Evolutionary conservation across 2,888 invertebrate species (phyloP).

Genomic region (Eulithis testata): DNA sequence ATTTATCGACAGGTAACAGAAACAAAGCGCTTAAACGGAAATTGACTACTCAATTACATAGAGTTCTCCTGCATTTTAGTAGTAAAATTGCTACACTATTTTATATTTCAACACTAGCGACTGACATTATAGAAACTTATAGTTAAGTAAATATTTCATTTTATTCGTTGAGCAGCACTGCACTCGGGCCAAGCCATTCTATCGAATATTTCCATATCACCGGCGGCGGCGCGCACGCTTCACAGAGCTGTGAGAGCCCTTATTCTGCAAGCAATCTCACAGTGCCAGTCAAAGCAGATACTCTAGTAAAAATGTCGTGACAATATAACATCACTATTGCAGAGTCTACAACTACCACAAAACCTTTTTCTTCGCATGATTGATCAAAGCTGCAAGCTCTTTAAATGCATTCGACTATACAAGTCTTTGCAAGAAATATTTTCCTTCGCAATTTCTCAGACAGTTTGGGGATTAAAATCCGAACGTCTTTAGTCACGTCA

Average conservation of each 20-base stretch:
- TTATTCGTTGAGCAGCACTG: slow-evolving; percentile 11
- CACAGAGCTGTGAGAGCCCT: slow-evolving; percentile 50
- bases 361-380: slow-evolving; percentile 78
- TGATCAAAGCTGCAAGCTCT: slow-evolving; percentile 76
- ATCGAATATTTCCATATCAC: slow-evolving; percentile 54
- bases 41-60: slow-evolving; percentile 35
- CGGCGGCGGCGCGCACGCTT: slow-evolving; percentile 36
- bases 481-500: slow-evolving; percentile 35
- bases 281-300: slow-evolving; percentile 61
- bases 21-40: slow-evolving; percentile 36
- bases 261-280: slow-evolving; percentile 69
- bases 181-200: slow-evolving; percentile 45
- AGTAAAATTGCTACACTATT: slow-evolving; percentile 15
- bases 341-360: slow-evolving; percentile 73
- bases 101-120: slow-evolving; percentile 4
- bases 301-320: slow-evolving; percentile 56
- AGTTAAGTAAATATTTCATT: neutral
- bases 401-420: slow-evolving; percentile 60
- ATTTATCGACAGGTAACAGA: slow-evolving; percentile 44
- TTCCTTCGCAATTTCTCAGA: slow-evolving; percentile 28
- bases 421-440: slow-evolving; percentile 31
- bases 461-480: slow-evolving; percentile 28
- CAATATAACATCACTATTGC: slow-evolving; percentile 72
- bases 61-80: slow-evolving; percentile 25
- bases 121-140: neutral